Base-by-base conservation (phyloP, 1,140 invertebrate genomes). In the Diorhabda sublineata region DNA sequence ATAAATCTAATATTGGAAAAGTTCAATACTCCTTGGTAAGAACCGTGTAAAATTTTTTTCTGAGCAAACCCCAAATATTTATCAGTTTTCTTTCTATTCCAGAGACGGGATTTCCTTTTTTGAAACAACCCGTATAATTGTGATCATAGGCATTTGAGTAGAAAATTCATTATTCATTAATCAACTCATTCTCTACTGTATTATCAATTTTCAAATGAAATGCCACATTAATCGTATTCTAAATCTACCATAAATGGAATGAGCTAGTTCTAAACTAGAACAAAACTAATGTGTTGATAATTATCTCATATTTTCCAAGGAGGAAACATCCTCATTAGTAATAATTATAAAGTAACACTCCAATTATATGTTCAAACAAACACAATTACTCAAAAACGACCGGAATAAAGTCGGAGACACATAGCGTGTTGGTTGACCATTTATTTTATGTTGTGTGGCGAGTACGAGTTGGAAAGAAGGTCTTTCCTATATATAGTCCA, bases 281-380 rank as follows among this genome's bases (percentile, higher is more conserved):
- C 59, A 61, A 41, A 61, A 42, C 59, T 43, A 41, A 61, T 61
- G 26, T 43, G 42, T 8, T 61, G 59, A 61, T 61, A 43, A 43
- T 41, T 61, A 61, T 61, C 59, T 61, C 9, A n/a, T 9, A 8
- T 9, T 61, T 41, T 8, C 42, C 26, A 9, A 61, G 42, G 26
- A 61, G 59, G 59, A 61, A 61, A 61, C 26, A 43, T 61, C 59
- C 59, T 61, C 59, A 61, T 61, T 61, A 61, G 59, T 61, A 61
- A 61, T 61, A 11, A 61, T 61, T 61, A 61, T 8, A 61, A 61
- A 42, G 59, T 61, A 61, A 61, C 59, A 61, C 59, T 61, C 59
- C 59, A 61, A 61, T 61, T 61, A 61, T 61, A 61, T 3, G 59
- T 43, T 43, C 59, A 41, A 61, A 61, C 59, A 61, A 43, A 43